Percentiles rank a stretch among this genome's conserved stretches.
Evolutionary conservation across 2,797 vertebrate genomes (phyloP).

Genomic region (Megalops cyprinoides): DNA sequence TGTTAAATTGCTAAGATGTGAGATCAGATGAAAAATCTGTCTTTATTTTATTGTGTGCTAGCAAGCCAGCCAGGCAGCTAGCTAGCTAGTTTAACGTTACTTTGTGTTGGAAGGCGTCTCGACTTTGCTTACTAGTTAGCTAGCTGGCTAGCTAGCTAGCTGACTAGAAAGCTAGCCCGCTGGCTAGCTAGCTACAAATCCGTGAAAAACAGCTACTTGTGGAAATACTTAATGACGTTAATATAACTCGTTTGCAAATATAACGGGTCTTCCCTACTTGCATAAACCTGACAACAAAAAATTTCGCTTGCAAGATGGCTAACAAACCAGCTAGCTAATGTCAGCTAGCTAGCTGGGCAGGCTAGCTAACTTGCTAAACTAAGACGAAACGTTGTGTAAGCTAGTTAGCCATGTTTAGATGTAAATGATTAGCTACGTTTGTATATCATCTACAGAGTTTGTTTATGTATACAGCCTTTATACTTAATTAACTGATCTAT

Average conservation of each 20-base stretch:
- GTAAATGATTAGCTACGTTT: not conserved
- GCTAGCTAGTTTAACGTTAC: not conserved
- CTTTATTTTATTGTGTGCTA: constrained; percentile 29
- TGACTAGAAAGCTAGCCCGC: not conserved
- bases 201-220: not conserved
- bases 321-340: constrained; percentile 30
- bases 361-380: constrained; percentile 7
- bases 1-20: constrained; percentile 42
- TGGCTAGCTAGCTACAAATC: constrained; percentile 17
- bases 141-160: not conserved
- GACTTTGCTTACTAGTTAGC: not conserved
- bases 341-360: constrained; percentile 21
- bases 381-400: not conserved
- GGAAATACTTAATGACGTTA: too few species aligned
- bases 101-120: constrained; percentile 7
- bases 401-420: not conserved
- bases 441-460: not conserved
- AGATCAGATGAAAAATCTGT: constrained; percentile 21
- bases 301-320: constrained; percentile 22
- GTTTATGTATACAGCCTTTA: not conserved
- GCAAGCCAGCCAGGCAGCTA: constrained; percentile 49
- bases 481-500: not conserved
- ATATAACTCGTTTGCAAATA: too few species aligned
- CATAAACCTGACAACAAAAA: not conserved
- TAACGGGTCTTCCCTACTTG: not conserved